Percentiles rank a stretch among this genome's conserved stretches.
These are phyloP conservation scores for Perdita meconis DNA, from an alignment of 2,888 invertebrate genomes.

Conservation along the genomic window DNA sequence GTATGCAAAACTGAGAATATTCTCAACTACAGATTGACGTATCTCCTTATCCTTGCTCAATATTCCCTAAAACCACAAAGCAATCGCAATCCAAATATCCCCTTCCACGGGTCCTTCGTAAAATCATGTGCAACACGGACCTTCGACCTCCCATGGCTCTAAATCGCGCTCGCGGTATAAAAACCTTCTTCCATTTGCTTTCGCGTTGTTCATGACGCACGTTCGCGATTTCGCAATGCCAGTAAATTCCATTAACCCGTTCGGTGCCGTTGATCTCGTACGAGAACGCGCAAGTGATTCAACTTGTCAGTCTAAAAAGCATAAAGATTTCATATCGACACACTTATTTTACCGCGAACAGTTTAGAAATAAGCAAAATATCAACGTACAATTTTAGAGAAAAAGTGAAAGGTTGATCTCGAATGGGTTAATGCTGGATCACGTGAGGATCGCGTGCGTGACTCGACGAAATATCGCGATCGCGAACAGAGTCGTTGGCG, in stretches of 20 bases:
- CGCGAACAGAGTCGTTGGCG: conserved; percentile 47
- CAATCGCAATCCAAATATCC: not conserved
- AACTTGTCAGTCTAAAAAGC: too few species aligned
- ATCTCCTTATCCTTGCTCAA: not conserved
- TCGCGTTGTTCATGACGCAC: conserved; percentile 1
- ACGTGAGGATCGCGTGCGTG: conserved; percentile 42
- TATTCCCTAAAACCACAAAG: not conserved
- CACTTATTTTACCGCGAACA: too few species aligned
- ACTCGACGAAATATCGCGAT: conserved; percentile 55
- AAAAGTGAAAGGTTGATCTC: too few species aligned
- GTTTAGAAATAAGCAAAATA: too few species aligned
- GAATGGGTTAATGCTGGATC: conserved; percentile 47
- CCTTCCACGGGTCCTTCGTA: not conserved
- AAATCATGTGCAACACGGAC: not conserved
- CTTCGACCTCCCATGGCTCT: conserved; percentile 11
- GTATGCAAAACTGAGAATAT: too few species aligned
- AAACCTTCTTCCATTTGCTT: conserved; percentile 1
- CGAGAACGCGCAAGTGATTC: too few species aligned
- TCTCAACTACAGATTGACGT: conserved; percentile 1
- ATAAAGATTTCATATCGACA: too few species aligned
- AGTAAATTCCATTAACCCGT: conserved; percentile 62
- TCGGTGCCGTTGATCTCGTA: too few species aligned
- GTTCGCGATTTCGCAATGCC: conserved; percentile 18
- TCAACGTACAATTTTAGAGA: too few species aligned
- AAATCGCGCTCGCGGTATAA: conserved; percentile 34